Evolutionary conservation across 2,888 invertebrate genomes (phyloP).

Genomic region (Agrochola circellaris): DNA sequence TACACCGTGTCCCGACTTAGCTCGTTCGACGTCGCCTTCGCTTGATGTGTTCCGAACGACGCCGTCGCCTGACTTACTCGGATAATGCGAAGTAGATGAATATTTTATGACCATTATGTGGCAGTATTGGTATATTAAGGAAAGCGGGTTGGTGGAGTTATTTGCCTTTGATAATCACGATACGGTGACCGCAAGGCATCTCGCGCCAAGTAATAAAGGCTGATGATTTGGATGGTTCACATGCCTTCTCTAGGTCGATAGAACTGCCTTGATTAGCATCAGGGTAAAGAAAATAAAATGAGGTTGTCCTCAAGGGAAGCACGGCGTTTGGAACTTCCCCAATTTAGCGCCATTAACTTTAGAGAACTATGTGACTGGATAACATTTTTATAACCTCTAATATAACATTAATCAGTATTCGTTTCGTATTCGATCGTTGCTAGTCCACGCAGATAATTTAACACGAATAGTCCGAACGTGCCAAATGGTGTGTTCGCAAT

Average conservation of each 20-base stretch:
- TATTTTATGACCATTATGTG: conserved; percentile 1
- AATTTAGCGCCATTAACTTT: conserved; percentile 45
- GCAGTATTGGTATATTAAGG: background rate
- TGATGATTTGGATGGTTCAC: conserved; percentile 1
- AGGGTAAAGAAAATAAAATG: conserved; percentile 20
- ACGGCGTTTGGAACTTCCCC: conserved; percentile 15
- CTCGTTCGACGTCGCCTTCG: conserved; percentile 78
- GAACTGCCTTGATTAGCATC: conserved; percentile 33
- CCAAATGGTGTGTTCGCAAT: conserved; percentile 65
- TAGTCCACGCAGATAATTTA: conserved; percentile 62
- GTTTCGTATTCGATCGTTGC: conserved; percentile 68
- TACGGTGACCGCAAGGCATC: background rate
- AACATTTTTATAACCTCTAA: conserved; percentile 64
- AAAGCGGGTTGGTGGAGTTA: background rate
- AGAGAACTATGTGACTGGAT: conserved; percentile 63
- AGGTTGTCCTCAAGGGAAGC: conserved; percentile 7
- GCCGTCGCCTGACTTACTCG: conserved; percentile 81
- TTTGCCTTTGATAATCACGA: conserved; percentile 1
- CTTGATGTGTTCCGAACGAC: conserved; percentile 80
- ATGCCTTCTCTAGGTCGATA: conserved; percentile 16
- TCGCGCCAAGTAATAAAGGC: conserved; percentile 12
- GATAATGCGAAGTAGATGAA: conserved; percentile 50
- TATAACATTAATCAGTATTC: conserved; percentile 59
- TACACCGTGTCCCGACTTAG: conserved; percentile 84
- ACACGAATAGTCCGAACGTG: conserved; percentile 72